phyloP scores from a whole-genome alignment of 2,113 vertebrate genomes.

The Chlorocebus sabaeus region DNA sequence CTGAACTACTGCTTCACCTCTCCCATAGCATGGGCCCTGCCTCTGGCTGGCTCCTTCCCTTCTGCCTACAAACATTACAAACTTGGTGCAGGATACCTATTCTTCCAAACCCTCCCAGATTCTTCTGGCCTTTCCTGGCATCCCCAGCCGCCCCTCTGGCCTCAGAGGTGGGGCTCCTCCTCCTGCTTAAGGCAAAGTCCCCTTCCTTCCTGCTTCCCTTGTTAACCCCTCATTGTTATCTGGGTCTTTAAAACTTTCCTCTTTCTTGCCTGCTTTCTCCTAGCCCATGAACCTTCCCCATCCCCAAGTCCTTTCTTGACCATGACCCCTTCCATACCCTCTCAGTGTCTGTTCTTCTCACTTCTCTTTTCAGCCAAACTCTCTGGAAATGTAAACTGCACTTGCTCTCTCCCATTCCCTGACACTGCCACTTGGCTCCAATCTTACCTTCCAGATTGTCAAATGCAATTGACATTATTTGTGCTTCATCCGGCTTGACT shows the following conservation, averaged over 20 bases:
- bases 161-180: not conserved
- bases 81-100: not conserved
- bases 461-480: not conserved
- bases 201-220: not conserved
- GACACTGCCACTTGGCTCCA: not conserved
- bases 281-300: not conserved
- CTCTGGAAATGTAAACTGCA: not conserved
- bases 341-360: not conserved
- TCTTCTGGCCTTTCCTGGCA: not conserved
- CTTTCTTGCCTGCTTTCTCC: not conserved
- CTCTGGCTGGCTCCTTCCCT: not conserved
- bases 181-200: not conserved
- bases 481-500: not conserved
- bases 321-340: not conserved
- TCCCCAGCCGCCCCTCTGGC: not conserved
- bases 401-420: not conserved
- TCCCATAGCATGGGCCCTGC: not conserved
- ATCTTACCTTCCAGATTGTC: not conserved
- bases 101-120: not conserved
- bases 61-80: not conserved
- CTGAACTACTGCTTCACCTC: not conserved
- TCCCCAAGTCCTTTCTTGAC: not conserved
- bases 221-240: not conserved
- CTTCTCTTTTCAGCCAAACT: not conserved
- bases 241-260: not conserved